Percentiles rank a stretch among this genome's conserved stretches.
Conservation (phyloP, 2,797 vertebrate genomes). For the Anisognathus igniventris region DNA sequence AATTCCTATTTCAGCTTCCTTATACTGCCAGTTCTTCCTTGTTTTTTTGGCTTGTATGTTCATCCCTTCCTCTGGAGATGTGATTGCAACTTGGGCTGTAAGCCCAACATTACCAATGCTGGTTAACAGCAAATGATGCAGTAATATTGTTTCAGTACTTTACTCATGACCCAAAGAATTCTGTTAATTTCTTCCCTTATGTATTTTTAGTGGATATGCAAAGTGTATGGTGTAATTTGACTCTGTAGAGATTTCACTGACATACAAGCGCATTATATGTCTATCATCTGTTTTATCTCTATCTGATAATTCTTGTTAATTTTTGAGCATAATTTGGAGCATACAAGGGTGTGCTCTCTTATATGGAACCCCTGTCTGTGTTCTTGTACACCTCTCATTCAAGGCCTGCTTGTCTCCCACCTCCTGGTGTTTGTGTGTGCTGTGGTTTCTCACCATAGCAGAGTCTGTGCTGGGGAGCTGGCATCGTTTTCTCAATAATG, state of each 20-base stretch:
- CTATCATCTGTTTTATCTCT: background rate
- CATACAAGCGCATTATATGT: background rate
- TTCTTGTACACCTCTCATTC: background rate
- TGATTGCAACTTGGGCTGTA: background rate
- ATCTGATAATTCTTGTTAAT: background rate
- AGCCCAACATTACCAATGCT: background rate
- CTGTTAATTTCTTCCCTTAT: background rate
- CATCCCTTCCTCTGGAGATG: background rate
- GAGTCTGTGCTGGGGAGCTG: background rate
- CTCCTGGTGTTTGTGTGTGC: accelerated
- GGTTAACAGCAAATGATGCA: background rate
- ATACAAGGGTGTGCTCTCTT: background rate
- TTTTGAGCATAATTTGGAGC: background rate
- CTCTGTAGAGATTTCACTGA: background rate
- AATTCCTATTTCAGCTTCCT: background rate
- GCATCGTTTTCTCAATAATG: accelerated
- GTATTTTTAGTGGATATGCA: background rate
- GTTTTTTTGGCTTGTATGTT: background rate
- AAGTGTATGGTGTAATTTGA: background rate
- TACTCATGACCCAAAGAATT: background rate
- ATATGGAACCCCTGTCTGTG: background rate
- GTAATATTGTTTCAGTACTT: background rate
- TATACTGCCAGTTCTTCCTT: background rate
- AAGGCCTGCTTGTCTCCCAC: background rate
- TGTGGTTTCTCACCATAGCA: background rate